Base-by-base conservation (phyloP, 2,113 vertebrate species). In the Mungos mungo region DNA sequence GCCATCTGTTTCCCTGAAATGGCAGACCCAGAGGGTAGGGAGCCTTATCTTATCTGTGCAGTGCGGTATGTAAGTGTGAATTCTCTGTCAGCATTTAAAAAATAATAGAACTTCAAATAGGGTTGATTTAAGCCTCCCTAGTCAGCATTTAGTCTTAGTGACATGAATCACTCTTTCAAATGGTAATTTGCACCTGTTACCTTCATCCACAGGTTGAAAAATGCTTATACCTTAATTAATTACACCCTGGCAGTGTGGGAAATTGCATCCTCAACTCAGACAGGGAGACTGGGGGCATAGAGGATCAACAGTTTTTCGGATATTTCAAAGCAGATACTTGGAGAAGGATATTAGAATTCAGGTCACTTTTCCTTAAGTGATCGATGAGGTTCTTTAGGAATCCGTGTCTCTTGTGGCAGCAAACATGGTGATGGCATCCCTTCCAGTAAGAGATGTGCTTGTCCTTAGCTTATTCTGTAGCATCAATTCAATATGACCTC, bases 181-280 rank as follows among this genome's bases (percentile, higher is more conserved):
- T 98, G 97, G 93, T 98, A 98, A 98, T 98, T 95, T 98, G 88
- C 97, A 98, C 98, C 97, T 98, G 97, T 97, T 97, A 97, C 95
- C 96, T 96, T 97, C 94, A 95, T 91, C 97, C 90, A 97, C 97
- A 98, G 97, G 96, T 98, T 97, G 92, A 88, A 74, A 97, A 96
- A 92, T 9, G 19, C 69, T 81, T 83, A 88, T 84, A 96, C 94
- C 84, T 95, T 94, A 95, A 95, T 97, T 98, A 98, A 98, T 97
- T 96, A 96, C 21, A 96, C 50, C 81, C 77, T 87, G 94, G 88
- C 72, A 68, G 45, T 25, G 2, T n/a, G 82, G 38, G 84, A 88
- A 87, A 94, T 81, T 84, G 38, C 74, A 82, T 90, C 85, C 68
- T 85, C 76, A 29, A 66, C 16, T 57, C 84, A 96, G 71, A 54